Evolutionary conservation across 2,888 invertebrate species (phyloP), one percentile per base, ranked within the genome.

Genomic region (Holacanthella duospinosa): DNA sequence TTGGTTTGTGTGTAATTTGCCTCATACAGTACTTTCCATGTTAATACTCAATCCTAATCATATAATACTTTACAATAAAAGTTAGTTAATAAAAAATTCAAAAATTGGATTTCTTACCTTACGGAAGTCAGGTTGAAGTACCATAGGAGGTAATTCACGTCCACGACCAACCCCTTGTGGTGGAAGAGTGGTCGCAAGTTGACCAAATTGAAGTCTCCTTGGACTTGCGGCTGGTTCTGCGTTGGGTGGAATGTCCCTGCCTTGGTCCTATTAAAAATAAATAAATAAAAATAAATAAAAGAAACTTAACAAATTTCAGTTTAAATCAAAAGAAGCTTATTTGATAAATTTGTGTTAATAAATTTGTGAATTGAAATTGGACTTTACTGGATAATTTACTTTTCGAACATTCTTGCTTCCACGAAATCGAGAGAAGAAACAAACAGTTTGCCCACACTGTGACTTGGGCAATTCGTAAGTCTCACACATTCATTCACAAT

Each of bases 111-210:
- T 19, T 12, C 61, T 63, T 44, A 85, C 86, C 85, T 93, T 93
- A 77, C 93, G 85, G 82, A 93, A 93, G 81, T 93, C 93, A 74
- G 92, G 89, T 81, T 93, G 93, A 79, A 93, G 82, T 78, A 88
- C 85, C 82, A 87, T 87, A 73, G 86, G 86, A 75, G 86, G 86
- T 75, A 84, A 84, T 76, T 86, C 84, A 48, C 66, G 61, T 59
- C 62, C 68, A 57, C 59, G 59, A 56, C 64, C 62, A 43, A 62
- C 65, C 25, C 63, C 63, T 44, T 65, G 64, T 53, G 72, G 69
- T 60, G 69, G 70, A 57, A 71, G 65, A 43, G 70, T 70, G 25
- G 69, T 66, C 60, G 72, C 70, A 65, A 72, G 64, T 62, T 72
- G 72, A 63, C 69, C 69, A 64, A 71, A 68, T 69, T 72, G 72